These are phyloP conservation scores for Xanthorhoe designata DNA, from an alignment of 2,888 invertebrate species.

Conservation along the genomic window DNA sequence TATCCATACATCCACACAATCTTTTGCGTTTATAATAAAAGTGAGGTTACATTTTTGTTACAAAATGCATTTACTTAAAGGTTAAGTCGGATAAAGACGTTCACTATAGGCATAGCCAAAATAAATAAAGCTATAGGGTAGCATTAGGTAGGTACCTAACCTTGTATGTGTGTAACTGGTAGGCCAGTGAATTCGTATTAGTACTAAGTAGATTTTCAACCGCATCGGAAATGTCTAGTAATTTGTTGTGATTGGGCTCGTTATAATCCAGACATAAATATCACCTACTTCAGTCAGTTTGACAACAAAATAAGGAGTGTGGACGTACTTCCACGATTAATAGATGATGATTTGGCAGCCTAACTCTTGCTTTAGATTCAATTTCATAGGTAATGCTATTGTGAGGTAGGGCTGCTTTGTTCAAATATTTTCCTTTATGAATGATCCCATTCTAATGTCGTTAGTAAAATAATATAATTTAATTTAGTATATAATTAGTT, in stretches of 20 bases:
- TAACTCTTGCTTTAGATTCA: slow-evolving; percentile 42
- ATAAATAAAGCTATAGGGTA: too few species aligned
- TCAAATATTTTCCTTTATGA: background rate
- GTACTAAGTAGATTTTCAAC: background rate
- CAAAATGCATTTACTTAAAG: too few species aligned
- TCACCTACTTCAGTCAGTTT: slow-evolving; percentile 39
- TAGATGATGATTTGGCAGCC: slow-evolving; percentile 49
- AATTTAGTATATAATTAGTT: too few species aligned
- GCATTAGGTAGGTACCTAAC: too few species aligned
- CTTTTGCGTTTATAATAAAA: too few species aligned
- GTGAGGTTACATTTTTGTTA: too few species aligned
- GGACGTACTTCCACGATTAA: slow-evolving; percentile 43
- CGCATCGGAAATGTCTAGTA: slow-evolving; percentile 13
- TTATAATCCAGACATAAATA: slow-evolving; percentile 34
- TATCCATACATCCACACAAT: too few species aligned
- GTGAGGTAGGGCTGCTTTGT: slow-evolving; percentile 23
- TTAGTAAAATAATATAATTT: too few species aligned
- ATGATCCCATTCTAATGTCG: too few species aligned
- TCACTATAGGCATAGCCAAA: too few species aligned
- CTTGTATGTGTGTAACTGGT: background rate
- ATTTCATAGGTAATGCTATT: slow-evolving; percentile 46
- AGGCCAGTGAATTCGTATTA: background rate
- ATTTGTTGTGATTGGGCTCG: slow-evolving; percentile 35
- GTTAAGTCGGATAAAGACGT: too few species aligned
- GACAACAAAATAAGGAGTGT: slow-evolving; percentile 49